phyloP scores from a whole-genome alignment of 2,888 invertebrate species.

The Diplolepis rosae region DNA sequence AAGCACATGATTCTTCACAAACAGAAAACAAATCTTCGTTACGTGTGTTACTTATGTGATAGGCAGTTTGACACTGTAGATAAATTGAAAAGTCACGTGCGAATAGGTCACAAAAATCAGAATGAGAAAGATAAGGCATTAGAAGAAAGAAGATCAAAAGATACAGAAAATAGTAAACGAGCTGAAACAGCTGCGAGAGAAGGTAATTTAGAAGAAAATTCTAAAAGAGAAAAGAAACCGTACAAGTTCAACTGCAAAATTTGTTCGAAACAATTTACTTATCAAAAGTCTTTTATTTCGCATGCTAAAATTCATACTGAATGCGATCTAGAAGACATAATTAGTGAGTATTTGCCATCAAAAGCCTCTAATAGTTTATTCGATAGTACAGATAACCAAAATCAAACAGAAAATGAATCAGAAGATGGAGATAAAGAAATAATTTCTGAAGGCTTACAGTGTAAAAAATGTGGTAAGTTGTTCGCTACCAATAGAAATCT shows the following conservation, averaged over 20 bases:
- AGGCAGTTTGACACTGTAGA: conserved; percentile 58
- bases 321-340: conserved; percentile 46
- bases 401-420: conserved; percentile 8
- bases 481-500: conserved; percentile 67
- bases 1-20: conserved; percentile 60
- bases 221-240: conserved; percentile 54
- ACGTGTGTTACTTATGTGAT: conserved; percentile 64
- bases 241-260: conserved; percentile 62
- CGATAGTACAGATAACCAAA: conserved; percentile 31
- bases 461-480: conserved; percentile 66
- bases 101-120: conserved; percentile 48
- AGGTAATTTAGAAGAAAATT: conserved; percentile 39
- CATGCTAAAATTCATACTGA: conserved; percentile 64
- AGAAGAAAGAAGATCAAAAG: conserved; percentile 34
- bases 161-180: conserved; percentile 39
- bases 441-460: conserved; percentile 62
- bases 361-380: not conserved
- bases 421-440: conserved; percentile 56
- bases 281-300: conserved; percentile 63
- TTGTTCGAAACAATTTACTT: conserved; percentile 65
- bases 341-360: conserved; percentile 35
- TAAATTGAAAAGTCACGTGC: conserved; percentile 60
- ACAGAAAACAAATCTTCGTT: conserved; percentile 58
- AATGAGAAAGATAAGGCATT: conserved; percentile 40
- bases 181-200: conserved; percentile 32